Base-by-base conservation (phyloP, 2,888 invertebrate species). In the Masnerella sp. region DNA sequence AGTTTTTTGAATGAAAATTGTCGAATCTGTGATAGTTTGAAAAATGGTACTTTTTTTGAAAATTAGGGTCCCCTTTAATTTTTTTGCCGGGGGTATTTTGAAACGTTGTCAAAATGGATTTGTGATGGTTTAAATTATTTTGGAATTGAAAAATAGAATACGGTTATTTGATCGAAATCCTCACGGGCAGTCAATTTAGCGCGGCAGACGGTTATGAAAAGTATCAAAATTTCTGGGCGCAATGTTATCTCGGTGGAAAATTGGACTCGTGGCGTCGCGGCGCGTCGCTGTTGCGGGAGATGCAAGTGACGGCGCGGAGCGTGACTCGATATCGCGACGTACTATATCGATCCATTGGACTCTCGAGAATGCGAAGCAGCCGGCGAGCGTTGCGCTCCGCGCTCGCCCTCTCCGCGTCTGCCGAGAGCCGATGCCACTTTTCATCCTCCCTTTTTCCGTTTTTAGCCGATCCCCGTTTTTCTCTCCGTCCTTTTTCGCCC, bases 331-430 rank as follows among this genome's bases (percentile, higher is more conserved):
- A 71, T 65, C 64, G 64, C 71, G 64, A 65, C 64, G 64, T 71
- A 71, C 65, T 71, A 71, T 71, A 71, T 71, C 71, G 71, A 71
- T 71, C 64, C 71, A 64, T 71, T 51, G 64, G 71, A 71, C 71
- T 64, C 62, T 70, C 70, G 70, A 64, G 70, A 70, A 70, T 70
- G 62, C 70, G 56, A 70, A 62, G 62, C 70, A 70, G 70, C 34
- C 62, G 47, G 62, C 56, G 62, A 30, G 12, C 56, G 56, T 58
- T 51, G 32, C 15, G 40, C 42, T n/a, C 22, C 11, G n/a, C 34
- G 40, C 36, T 43, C 51, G 51, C 25, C 52, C 43, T 68, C 68
- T 68, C 68, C 38, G 40, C 40, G 45, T 34, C 56, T 51, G 43
- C 30, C 47, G 36, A 51, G 61, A n/a, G n/a, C 28, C 62, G 54